phyloP scores from a whole-genome alignment of 2,888 invertebrate species.

The Pammene aurita region DNA sequence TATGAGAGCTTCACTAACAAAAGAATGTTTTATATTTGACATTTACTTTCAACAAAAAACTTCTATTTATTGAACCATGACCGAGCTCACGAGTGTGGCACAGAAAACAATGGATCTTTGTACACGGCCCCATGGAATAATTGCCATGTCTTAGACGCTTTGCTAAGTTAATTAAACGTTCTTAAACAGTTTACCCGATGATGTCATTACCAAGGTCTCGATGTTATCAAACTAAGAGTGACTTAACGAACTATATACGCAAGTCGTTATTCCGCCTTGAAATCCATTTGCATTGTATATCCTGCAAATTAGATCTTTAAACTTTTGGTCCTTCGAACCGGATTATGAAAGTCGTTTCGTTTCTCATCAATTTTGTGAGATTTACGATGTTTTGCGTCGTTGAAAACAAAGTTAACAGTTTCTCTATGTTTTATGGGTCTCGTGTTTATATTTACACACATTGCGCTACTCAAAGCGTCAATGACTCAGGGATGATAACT shows the following conservation, averaged over 20 bases:
- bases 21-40: slow-evolving; percentile 12
- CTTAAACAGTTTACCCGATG: slow-evolving; percentile 44
- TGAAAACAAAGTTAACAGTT: background rate
- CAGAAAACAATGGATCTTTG: slow-evolving; percentile 30
- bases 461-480: slow-evolving; percentile 3
- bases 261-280: background rate
- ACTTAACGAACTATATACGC: slow-evolving; percentile 12
- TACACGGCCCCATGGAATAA: slow-evolving; percentile 31
- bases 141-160: slow-evolving; percentile 29
- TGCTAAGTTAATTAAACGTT: slow-evolving; percentile 31
- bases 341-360: background rate
- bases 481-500: slow-evolving; percentile 31
- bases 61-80: slow-evolving; percentile 33
- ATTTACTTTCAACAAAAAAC: slow-evolving; percentile 16
- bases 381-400: slow-evolving; percentile 6
- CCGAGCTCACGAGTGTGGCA: slow-evolving; percentile 31
- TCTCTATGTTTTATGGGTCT: slow-evolving; percentile 5
- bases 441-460: slow-evolving; percentile 10
- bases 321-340: background rate
- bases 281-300: slow-evolving; percentile 15
- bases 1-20: slow-evolving; percentile 9
- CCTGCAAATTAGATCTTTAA: slow-evolving; percentile 1
- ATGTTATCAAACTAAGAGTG: slow-evolving; percentile 31
- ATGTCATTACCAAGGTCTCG: slow-evolving; percentile 46
- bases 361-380: background rate